These are phyloP conservation scores for Drosophila orosa DNA, from an alignment of 1,140 invertebrate species.

Conservation along the genomic window DNA sequence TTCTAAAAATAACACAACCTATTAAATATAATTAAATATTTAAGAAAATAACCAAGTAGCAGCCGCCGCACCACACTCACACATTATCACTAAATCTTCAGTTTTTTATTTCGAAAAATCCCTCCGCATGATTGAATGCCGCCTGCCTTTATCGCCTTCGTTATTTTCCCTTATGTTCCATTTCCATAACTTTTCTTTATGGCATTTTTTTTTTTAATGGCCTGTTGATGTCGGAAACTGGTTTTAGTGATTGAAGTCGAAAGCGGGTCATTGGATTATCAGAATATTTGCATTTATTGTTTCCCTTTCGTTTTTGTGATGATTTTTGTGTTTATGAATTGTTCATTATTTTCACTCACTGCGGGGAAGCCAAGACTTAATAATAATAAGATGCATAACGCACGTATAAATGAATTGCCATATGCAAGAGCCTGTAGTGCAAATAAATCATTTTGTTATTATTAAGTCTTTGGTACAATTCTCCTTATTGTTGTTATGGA, in stretches of 20 bases:
- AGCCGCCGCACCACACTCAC: conserved; percentile 67
- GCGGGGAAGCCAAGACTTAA: conserved; percentile 8
- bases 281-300: conserved; percentile 24
- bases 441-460: background rate
- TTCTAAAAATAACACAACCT: conserved; percentile 41
- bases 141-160: conserved; percentile 25
- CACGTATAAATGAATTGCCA: no score
- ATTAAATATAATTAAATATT: conserved; percentile 31
- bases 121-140: conserved; percentile 34
- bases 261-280: conserved; percentile 49
- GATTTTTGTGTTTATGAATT: conserved; percentile 11
- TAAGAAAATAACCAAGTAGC: conserved; percentile 40
- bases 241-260: conserved; percentile 29
- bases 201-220: conserved; percentile 11
- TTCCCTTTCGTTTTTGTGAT: conserved; percentile 23
- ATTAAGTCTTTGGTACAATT: background rate
- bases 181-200: conserved; percentile 39
- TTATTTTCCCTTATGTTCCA: conserved; percentile 28
- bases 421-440: no score
- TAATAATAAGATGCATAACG: conserved; percentile 1
- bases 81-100: conserved; percentile 30
- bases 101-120: conserved; percentile 16
- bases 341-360: conserved; percentile 10
- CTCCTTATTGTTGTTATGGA: conserved; percentile 23
- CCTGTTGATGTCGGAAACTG: conserved; percentile 21